Base-by-base conservation (phyloP, 2,888 invertebrate species). In the Orthonevra nobilis region DNA sequence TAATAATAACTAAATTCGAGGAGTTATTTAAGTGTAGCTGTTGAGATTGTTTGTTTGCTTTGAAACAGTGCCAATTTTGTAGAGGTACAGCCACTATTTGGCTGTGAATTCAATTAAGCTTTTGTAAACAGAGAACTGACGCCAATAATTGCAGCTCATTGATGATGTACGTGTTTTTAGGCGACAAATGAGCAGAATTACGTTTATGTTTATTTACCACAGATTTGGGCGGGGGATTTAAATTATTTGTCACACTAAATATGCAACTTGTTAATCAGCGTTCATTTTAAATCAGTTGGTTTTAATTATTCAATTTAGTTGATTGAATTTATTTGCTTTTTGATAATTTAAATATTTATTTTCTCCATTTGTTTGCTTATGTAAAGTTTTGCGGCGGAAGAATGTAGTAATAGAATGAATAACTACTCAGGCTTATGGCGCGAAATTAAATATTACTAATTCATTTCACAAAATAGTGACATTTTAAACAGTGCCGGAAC, bases 91-190 rank as follows among this genome's bases (percentile, higher is more conserved):
- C n/a, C n/a, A n/a, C n/a, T n/a, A n/a, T n/a, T n/a, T n/a, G n/a
- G n/a, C n/a, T n/a, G n/a, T 26, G 44, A 44, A 44, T 44, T 20
- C 26, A 20, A 44, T 44, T 20, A 44, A 44, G 26, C 44, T 36
- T 36, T 6, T 36, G 36, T 36, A 23, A 23, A 42, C 23, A 42
- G 6, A 10, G 19, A 10, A 44, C 12, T 44, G 44, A 1, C 26
- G 9, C 15, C 1, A 44, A 44, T 44, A n/a, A 26, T 44, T 26
- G 44, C 23, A 14, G 14, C 26, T 20, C 26, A 5, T 15, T 9
- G 14, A 14, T 12, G 12, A 14, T 6, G n/a, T n/a, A 20, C 20
- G 14, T 1, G 17, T 17, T 17, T 38, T 17, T 17, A 0, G 1
- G 2, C 9, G n/a, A 17, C n/a, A 9, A 4, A 9, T 14, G 17